These are phyloP conservation scores for Hemibagrus wyckioides DNA, from an alignment of 2,113 vertebrate species.

Conservation along the genomic window DNA sequence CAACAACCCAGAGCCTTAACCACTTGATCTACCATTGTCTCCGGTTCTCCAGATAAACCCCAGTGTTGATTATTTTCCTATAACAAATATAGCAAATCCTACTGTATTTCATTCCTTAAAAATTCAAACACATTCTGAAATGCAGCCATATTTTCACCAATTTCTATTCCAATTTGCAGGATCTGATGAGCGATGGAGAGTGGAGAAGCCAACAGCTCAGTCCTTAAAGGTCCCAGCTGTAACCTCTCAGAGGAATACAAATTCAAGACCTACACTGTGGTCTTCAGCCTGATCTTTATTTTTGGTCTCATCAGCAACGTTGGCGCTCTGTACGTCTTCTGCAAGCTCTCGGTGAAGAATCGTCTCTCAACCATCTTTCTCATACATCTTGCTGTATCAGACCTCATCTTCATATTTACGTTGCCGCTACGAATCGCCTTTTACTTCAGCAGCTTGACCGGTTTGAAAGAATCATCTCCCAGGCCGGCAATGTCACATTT, in stretches of 20 bases:
- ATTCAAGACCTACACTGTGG: slow-evolving; percentile 35
- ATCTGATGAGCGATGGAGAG: slow-evolving; percentile 1
- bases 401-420: slow-evolving; percentile 51
- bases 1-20: too few species aligned
- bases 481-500: background rate
- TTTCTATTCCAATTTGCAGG: slow-evolving; percentile 9
- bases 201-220: background rate
- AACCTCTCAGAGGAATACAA: slow-evolving; percentile 39
- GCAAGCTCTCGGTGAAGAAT: slow-evolving; percentile 42
- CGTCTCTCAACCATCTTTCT: slow-evolving; percentile 53
- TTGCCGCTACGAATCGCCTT: slow-evolving; percentile 43
- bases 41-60: too few species aligned
- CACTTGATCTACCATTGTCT: too few species aligned
- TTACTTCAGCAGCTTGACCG: background rate
- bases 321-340: slow-evolving; percentile 51
- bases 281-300: slow-evolving; percentile 50
- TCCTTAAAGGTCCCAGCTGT: background rate
- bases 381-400: slow-evolving; percentile 48
- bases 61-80: background rate
- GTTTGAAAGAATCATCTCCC: background rate
- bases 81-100: background rate
- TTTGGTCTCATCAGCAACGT: slow-evolving; percentile 44
- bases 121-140: background rate
- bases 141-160: background rate
- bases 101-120: background rate